These are phyloP conservation scores for Megaceryle maxima DNA, from an alignment of 2,113 vertebrate genomes.

Conservation along the genomic window DNA sequence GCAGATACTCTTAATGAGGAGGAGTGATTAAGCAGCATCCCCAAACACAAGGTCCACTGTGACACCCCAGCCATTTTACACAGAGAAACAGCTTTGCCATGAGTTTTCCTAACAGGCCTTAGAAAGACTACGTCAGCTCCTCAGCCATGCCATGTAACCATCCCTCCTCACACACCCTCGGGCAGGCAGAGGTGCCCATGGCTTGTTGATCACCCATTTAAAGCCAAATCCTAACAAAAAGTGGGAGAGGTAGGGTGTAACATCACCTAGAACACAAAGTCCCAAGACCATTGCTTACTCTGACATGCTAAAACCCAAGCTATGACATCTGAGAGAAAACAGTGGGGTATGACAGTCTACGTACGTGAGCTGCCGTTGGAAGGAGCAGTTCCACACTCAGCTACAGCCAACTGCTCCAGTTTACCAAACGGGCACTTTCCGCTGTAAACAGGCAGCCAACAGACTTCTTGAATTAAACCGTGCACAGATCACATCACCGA, in stretches of 20 bases:
- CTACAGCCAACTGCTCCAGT: not conserved
- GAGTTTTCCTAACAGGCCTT: not conserved
- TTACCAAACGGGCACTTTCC: not conserved
- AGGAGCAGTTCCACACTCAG: not conserved
- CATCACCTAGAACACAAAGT: not conserved
- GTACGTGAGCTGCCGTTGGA: rapidly evolving
- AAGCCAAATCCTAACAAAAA: not conserved
- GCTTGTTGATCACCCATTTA: not conserved
- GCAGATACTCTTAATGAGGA: not conserved
- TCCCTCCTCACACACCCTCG: not conserved
- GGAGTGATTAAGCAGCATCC: not conserved
- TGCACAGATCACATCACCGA: not conserved
- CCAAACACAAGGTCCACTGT: not conserved
- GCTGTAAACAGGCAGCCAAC: not conserved
- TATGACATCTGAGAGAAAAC: not conserved
- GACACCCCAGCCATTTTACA: not conserved
- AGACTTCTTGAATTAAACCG: not conserved
- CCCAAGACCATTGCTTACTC: not conserved
- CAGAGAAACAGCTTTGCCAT: not conserved
- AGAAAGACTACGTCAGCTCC: not conserved
- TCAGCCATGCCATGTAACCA: rapidly evolving
- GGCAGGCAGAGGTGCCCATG: not conserved
- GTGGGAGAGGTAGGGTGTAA: rapidly evolving
- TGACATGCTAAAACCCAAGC: not conserved
- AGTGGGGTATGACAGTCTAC: not conserved